These are phyloP conservation scores for Saimiri boliviensis DNA, from an alignment of 2,113 vertebrate species.

Conservation along the genomic window DNA sequence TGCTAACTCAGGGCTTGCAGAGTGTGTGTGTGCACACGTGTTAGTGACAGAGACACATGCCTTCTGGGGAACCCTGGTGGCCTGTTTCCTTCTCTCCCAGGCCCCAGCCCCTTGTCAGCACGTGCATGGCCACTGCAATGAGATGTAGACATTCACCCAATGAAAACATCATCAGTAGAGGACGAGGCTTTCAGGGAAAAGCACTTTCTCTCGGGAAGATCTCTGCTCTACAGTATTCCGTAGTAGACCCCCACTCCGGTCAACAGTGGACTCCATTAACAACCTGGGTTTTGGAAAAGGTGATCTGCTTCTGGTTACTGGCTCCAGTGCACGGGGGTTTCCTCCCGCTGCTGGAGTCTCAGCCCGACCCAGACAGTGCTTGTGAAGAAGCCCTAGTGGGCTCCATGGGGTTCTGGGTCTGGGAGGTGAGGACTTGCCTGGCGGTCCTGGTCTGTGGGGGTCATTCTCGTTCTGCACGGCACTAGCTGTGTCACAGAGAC, in stretches of 20 bases:
- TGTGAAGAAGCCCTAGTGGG: background rate
- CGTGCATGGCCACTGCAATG: background rate
- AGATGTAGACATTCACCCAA: background rate
- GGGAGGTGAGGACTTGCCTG: too few relatives aligned
- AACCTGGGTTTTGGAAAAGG: background rate
- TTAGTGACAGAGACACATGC: background rate
- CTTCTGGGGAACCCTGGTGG: background rate
- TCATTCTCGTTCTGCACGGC: background rate
- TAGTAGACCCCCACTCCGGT: too few relatives aligned
- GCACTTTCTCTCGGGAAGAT: background rate
- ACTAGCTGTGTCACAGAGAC: background rate
- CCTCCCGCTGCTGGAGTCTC: background rate
- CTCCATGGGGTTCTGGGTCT: background rate
- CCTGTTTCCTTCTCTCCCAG: background rate
- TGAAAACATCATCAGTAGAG: background rate
- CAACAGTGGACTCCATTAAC: fast-evolving
- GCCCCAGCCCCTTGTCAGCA: background rate
- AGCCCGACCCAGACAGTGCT: fast-evolving
- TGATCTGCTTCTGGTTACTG: fast-evolving
- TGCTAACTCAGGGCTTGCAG: background rate
- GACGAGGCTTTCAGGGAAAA: background rate
- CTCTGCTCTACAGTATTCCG: background rate
- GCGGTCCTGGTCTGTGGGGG: background rate
- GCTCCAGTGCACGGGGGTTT: background rate
- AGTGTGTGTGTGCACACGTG: background rate